Conservation (phyloP, 2,113 vertebrate species). For the Addax nasomaculatus region DNA sequence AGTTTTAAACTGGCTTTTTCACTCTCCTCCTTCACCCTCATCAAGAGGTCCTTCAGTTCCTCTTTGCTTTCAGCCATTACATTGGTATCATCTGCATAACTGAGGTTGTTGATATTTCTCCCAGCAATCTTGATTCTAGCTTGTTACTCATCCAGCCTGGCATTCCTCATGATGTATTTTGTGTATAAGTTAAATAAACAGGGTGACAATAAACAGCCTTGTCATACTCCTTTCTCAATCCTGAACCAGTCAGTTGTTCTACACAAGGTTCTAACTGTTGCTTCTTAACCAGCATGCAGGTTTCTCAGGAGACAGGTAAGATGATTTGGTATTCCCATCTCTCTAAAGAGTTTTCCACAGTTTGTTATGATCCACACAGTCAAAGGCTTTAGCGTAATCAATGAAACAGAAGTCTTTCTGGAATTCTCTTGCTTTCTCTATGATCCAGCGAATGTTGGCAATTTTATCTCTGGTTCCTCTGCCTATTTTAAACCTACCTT, state of each 20-base stretch:
- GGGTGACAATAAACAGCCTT: neutral
- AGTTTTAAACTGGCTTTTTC: neutral
- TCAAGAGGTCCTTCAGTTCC: neutral
- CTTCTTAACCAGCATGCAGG: neutral
- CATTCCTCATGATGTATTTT: neutral
- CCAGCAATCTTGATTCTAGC: neutral
- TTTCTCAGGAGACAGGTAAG: neutral
- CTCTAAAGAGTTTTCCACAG: neutral
- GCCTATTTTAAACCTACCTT: no score
- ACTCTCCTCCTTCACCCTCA: neutral
- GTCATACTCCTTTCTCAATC: neutral
- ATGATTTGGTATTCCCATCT: neutral
- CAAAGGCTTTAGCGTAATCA: no score
- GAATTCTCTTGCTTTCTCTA: no score
- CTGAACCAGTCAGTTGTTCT: neutral
- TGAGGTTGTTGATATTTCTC: neutral
- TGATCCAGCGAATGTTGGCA: no score
- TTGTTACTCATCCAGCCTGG: neutral
- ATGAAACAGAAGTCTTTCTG: no score
- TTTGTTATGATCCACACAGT: no score
- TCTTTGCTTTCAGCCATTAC: neutral
- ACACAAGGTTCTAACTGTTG: neutral
- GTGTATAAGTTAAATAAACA: neutral
- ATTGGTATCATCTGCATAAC: neutral
- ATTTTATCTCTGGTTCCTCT: no score